Conservation (phyloP, 2,888 invertebrate genomes). For the Sminthurides aquaticus region DNA sequence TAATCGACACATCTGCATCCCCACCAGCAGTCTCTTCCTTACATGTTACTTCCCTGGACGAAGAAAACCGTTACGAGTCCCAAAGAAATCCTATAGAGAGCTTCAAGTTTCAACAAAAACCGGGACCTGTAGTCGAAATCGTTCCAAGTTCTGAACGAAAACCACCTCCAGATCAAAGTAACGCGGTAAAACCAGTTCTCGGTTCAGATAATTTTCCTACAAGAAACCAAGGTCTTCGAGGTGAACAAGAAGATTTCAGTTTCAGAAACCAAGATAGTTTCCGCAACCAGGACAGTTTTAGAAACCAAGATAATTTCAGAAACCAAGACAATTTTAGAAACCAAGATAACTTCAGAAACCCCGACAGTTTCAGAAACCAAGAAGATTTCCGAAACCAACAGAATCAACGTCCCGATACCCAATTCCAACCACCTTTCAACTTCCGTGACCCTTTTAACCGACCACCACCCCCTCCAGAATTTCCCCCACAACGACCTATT, state of each 20-base stretch:
- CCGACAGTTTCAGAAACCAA: not conserved
- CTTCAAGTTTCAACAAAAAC: slow-evolving; percentile 17
- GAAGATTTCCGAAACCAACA: not conserved
- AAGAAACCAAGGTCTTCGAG: not conserved
- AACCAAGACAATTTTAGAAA: not conserved
- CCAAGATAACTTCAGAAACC: no score
- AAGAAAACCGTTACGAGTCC: not conserved
- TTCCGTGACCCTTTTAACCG: not conserved
- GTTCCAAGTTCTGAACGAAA: slow-evolving; percentile 40
- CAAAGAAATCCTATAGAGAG: slow-evolving; percentile 16
- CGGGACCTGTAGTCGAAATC: slow-evolving; percentile 39
- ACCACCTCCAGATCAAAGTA: slow-evolving; percentile 42
- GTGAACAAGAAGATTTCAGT: not conserved
- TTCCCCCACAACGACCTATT: slow-evolving; percentile 8
- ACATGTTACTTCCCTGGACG: not conserved
- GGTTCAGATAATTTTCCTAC: not conserved
- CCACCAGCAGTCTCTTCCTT: slow-evolving; percentile 4
- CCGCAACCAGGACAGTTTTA: not conserved
- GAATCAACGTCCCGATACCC: no score
- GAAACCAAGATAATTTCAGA: not conserved
- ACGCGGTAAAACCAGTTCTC: slow-evolving; percentile 34
- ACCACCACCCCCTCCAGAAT: not conserved
- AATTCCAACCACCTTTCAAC: not conserved
- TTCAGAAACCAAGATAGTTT: not conserved
- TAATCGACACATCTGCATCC: slow-evolving; percentile 15